Percentiles rank a stretch among this genome's conserved stretches.
Evolutionary conservation across 2,888 invertebrate genomes (phyloP).

Genomic region (Heliconius erato): DNA sequence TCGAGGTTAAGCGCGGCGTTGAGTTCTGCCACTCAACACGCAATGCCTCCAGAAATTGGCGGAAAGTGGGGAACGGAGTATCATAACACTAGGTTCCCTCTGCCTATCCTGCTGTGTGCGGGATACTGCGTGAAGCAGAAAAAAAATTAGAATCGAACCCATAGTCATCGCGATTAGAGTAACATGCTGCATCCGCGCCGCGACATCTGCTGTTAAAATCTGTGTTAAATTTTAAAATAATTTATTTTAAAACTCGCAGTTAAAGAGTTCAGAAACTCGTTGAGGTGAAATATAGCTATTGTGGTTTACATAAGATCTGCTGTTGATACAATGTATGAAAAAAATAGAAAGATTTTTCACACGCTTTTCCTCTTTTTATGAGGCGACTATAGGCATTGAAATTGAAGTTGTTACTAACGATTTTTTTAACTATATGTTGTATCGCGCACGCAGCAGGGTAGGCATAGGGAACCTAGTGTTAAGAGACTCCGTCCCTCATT

Average conservation of each 20-base stretch:
- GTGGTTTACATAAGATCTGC: neutral
- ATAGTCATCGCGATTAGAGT: neutral
- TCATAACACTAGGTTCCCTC: no score
- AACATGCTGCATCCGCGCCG: neutral
- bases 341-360: neutral
- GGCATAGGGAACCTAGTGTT: no score
- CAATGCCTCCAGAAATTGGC: no score
- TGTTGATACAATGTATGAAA: neutral
- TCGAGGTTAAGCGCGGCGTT: no score
- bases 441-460: no score
- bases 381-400: neutral
- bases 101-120: no score
- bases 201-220: neutral
- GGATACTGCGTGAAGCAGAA: no score
- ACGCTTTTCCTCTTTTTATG: neutral
- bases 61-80: no score
- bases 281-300: neutral
- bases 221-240: neutral
- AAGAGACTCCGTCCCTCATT: no score
- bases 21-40: no score
- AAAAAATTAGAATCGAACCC: neutral
- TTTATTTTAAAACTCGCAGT: neutral
- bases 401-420: neutral
- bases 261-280: neutral
- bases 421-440: no score